Evolutionary conservation across 2,888 invertebrate genomes (phyloP).

Genomic region (Orthosia cruda): DNA sequence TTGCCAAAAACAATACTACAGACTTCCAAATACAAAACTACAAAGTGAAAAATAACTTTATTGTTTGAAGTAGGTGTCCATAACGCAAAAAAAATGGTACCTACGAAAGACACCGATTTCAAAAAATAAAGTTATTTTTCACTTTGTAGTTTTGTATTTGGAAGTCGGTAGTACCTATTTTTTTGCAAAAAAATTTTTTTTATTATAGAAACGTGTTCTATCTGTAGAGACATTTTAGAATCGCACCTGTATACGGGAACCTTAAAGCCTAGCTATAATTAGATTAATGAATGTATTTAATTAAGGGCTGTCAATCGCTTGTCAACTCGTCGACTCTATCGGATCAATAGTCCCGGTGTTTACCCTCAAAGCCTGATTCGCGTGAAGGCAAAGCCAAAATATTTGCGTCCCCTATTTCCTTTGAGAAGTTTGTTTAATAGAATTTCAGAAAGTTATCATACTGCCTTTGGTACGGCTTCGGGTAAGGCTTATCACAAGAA

Average conservation of each 20-base stretch:
- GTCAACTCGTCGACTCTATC: not conserved
- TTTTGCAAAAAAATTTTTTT: too few species aligned
- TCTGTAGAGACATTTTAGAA: too few species aligned
- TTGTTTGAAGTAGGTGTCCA: too few species aligned
- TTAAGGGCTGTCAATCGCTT: slow-evolving; percentile 21
- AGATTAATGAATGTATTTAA: slow-evolving; percentile 13
- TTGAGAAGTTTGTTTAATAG: slow-evolving; percentile 18
- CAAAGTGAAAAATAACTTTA: too few species aligned
- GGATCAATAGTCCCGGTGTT: slow-evolving; percentile 28
- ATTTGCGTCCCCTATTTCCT: slow-evolving; percentile 5
- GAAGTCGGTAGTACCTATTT: too few species aligned
- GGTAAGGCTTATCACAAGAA: not conserved
- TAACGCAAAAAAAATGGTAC: too few species aligned
- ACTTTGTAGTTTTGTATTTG: too few species aligned
- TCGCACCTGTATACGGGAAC: not conserved
- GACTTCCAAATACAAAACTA: too few species aligned
- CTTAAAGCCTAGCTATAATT: slow-evolving; percentile 6
- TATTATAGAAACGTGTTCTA: too few species aligned
- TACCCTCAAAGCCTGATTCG: not conserved
- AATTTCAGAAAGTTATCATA: slow-evolving; percentile 26
- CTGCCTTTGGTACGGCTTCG: not conserved
- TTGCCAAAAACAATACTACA: too few species aligned
- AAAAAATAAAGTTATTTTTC: too few species aligned
- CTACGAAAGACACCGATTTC: too few species aligned
- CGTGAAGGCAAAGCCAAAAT: not conserved